phyloP scores from a whole-genome alignment of 2,888 invertebrate genomes.

The Gymnosoma rotundatum region DNA sequence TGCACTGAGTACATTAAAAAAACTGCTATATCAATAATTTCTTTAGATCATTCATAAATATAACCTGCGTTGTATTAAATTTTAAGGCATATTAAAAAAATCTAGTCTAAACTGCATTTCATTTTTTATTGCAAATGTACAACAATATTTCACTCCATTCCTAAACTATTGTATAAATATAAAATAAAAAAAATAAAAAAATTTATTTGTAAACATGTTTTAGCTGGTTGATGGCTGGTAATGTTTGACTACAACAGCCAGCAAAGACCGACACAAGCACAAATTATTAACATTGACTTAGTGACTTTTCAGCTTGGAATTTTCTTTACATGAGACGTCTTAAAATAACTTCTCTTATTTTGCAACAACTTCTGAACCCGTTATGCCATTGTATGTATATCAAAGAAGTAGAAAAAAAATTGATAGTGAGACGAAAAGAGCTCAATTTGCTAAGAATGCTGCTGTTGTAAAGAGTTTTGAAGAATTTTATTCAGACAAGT shows the following conservation, averaged over 20 bases:
- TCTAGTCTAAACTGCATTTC: too few species aligned
- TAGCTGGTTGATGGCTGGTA: neutral
- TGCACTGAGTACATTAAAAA: too few species aligned
- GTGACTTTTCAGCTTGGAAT: constrained; percentile 48
- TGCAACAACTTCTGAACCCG: neutral
- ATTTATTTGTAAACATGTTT: constrained; percentile 8
- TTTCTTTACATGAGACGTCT: constrained; percentile 31
- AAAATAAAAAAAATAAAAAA: constrained; percentile 1
- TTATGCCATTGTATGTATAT: neutral
- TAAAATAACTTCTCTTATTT: neutral
- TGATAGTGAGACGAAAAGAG: neutral
- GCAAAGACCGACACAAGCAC: neutral
- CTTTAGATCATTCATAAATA: too few species aligned
- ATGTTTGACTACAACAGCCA: constrained; percentile 8
- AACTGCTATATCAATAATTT: too few species aligned
- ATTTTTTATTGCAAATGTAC: too few species aligned
- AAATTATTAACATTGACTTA: constrained; percentile 24
- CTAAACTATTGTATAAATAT: neutral
- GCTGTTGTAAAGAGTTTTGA: constrained; percentile 43
- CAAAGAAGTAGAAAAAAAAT: neutral
- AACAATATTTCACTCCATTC: too few species aligned
- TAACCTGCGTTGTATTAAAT: too few species aligned
- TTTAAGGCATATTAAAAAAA: too few species aligned
- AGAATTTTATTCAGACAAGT: constrained; percentile 61
- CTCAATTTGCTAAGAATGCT: constrained; percentile 17